Conservation (phyloP, 2,888 invertebrate species). For the Malthinus flaveolus region DNA sequence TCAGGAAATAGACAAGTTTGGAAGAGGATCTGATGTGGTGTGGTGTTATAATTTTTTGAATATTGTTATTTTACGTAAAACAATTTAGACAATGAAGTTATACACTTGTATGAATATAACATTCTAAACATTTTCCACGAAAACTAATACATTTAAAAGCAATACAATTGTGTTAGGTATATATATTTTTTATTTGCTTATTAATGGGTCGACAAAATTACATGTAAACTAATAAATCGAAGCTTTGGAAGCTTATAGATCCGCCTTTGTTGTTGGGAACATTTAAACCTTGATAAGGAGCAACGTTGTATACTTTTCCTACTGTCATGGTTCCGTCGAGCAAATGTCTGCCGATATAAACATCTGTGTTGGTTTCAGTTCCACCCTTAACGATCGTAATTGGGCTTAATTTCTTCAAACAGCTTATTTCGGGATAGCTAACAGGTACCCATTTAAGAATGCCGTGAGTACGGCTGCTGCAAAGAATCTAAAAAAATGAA, state of each 20-base stretch:
- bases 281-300: background rate
- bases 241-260: background rate
- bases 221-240: background rate
- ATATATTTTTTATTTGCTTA: no score
- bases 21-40: no score
- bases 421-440: background rate
- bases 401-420: background rate
- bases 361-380: background rate
- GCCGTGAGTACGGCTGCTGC: no score
- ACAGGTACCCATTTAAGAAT: background rate
- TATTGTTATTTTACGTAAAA: conserved; percentile 16
- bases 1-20: no score
- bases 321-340: background rate
- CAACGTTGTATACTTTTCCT: background rate
- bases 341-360: background rate
- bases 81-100: conserved; percentile 22
- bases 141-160: no score
- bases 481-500: background rate
- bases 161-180: no score
- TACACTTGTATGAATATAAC: conserved; percentile 17
- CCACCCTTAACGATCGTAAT: background rate
- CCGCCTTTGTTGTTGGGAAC: background rate
- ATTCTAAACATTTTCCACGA: no score
- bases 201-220: background rate
- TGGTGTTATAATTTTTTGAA: conserved; percentile 4